These are phyloP conservation scores for Tipula confusa DNA, from an alignment of 2,888 invertebrate genomes.

Conservation along the genomic window DNA sequence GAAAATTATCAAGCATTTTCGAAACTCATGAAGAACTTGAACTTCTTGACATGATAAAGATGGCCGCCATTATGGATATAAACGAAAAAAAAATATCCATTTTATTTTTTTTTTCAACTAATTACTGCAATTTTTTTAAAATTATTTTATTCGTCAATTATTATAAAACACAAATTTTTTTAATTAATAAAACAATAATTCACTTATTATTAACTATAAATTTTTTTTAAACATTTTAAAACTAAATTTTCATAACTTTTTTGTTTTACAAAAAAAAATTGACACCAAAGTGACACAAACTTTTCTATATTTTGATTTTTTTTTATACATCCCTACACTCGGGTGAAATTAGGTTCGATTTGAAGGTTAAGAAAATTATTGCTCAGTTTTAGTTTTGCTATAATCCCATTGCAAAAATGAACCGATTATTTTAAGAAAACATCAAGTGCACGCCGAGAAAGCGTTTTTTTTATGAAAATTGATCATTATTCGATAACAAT, in stretches of 20 bases:
- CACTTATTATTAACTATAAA: neutral
- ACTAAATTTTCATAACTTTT: neutral
- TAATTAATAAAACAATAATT: neutral
- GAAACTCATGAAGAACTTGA: constrained; percentile 28
- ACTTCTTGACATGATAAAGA: constrained; percentile 16
- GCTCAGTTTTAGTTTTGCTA: too few relatives aligned
- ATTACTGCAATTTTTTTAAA: neutral
- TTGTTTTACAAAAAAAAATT: neutral
- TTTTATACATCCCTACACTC: neutral
- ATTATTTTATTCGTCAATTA: neutral
- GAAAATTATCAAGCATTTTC: neutral
- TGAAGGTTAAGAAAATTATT: neutral
- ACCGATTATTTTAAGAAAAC: neutral
- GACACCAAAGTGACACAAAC: constrained; percentile 29
- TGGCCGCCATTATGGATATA: constrained; percentile 31
- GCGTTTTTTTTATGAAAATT: too few relatives aligned
- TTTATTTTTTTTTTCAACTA: neutral
- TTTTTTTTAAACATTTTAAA: constrained; percentile 8
- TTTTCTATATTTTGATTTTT: neutral
- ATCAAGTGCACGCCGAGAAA: neutral
- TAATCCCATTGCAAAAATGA: neutral
- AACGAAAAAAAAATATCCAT: constrained; percentile 27
- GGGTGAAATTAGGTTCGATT: neutral
- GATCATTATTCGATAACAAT: too few relatives aligned
- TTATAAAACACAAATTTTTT: neutral